phyloP scores from a whole-genome alignment of 2,113 vertebrate genomes.

The Mionectes macconnelli region DNA sequence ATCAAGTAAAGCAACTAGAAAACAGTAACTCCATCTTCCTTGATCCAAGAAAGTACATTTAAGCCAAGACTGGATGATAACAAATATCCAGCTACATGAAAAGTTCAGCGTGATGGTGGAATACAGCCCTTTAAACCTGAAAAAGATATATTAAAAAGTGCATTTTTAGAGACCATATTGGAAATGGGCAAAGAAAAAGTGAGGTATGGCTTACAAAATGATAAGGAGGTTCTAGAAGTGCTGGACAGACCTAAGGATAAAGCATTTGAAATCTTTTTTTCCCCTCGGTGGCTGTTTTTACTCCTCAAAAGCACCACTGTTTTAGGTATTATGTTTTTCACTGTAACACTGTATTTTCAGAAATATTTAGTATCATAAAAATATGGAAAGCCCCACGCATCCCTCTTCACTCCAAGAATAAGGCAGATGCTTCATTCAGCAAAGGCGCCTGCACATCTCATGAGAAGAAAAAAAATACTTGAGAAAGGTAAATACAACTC shows the following conservation, averaged over 20 bases:
- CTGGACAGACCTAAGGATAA: background rate
- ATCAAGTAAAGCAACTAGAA: background rate
- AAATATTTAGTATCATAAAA: background rate
- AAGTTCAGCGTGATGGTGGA: background rate
- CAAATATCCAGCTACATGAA: background rate
- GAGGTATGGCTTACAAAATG: background rate
- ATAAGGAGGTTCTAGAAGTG: background rate
- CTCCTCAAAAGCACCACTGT: background rate
- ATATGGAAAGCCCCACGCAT: background rate
- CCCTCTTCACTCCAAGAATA: background rate
- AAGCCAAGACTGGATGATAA: background rate
- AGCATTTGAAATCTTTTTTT: background rate
- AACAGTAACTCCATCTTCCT: background rate
- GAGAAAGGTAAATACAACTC: background rate
- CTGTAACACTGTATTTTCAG: background rate
- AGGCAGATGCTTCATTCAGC: background rate
- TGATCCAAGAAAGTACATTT: background rate
- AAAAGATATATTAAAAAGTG: background rate
- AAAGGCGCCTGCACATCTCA: background rate
- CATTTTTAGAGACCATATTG: background rate
- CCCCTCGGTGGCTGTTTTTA: background rate
- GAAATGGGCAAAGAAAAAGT: background rate
- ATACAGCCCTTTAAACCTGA: background rate
- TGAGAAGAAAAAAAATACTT: background rate
- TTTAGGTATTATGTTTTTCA: background rate